Percentiles rank a stretch among this genome's conserved stretches.
These are phyloP conservation scores for Venusia cambrica DNA, from an alignment of 2,888 invertebrate species.

Conservation along the genomic window DNA sequence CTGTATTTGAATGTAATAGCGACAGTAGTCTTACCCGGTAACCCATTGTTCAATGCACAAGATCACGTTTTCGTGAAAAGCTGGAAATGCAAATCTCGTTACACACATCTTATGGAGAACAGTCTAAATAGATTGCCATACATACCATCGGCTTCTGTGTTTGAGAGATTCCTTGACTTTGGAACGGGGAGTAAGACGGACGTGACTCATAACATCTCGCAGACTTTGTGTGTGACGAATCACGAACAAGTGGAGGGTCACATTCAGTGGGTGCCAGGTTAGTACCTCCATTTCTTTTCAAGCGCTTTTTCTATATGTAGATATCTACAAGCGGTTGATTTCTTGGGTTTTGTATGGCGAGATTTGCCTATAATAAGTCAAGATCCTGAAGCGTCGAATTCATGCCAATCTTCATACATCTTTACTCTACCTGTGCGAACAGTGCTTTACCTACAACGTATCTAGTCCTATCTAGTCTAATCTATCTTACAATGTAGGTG, in stretches of 20 bases:
- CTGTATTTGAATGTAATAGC: slow-evolving; percentile 58
- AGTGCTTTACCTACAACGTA: too few relatives aligned
- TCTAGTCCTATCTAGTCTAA: too few relatives aligned
- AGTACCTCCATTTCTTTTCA: too few relatives aligned
- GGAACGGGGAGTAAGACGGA: slow-evolving; percentile 59
- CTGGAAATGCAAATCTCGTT: slow-evolving; percentile 52
- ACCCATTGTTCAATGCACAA: slow-evolving; percentile 48
- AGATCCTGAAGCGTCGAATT: too few relatives aligned
- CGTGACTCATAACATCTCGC: slow-evolving; percentile 64
- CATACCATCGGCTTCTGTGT: slow-evolving; percentile 66
- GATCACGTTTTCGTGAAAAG: slow-evolving; percentile 58
- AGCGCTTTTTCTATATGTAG: too few relatives aligned
- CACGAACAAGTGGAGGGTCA: slow-evolving; percentile 63
- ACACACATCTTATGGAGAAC: slow-evolving; percentile 66
- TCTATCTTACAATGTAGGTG: too few relatives aligned
- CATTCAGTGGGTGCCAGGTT: slow-evolving; percentile 71
- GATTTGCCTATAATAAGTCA: too few relatives aligned
- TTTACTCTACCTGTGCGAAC: too few relatives aligned
- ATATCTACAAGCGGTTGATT: too few relatives aligned
- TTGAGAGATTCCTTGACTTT: slow-evolving; percentile 65
- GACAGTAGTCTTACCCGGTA: slow-evolving; percentile 54
- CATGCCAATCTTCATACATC: too few relatives aligned
- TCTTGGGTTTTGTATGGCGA: too few relatives aligned
- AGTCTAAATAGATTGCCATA: slow-evolving; percentile 57
- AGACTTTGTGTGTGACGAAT: slow-evolving; percentile 69